phyloP scores from a whole-genome alignment of 2,797 vertebrate genomes.

The Kryptolebias ocellatus region DNA sequence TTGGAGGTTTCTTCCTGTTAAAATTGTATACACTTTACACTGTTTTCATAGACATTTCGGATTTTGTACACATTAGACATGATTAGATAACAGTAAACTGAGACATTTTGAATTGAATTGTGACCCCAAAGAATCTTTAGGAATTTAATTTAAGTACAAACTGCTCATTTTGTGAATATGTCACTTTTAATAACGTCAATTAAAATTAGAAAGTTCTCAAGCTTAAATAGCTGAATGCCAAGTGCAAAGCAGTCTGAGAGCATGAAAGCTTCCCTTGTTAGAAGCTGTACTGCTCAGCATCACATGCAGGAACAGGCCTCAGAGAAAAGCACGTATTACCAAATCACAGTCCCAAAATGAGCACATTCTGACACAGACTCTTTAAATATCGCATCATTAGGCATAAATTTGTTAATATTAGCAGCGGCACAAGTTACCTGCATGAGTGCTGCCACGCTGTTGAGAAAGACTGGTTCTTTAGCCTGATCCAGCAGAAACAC shows the following conservation, averaged over 20 bases:
- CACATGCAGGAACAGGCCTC: conserved; percentile 41
- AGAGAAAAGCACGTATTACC: conserved; percentile 13
- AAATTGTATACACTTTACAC: no score
- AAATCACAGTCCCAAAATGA: conserved; percentile 6
- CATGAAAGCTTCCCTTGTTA: conserved; percentile 38
- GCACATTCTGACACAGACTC: not conserved
- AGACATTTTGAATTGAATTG: no score
- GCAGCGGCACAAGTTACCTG: conserved; percentile 65
- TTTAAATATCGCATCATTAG: conserved; percentile 22
- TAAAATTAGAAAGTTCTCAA: not conserved
- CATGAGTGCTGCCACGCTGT: conserved; percentile 50
- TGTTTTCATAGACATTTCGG: no score
- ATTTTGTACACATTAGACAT: no score
- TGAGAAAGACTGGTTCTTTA: conserved; percentile 53
- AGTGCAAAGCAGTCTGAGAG: not conserved
- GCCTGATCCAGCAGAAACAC: conserved; percentile 51
- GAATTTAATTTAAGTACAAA: not conserved
- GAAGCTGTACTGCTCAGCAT: conserved; percentile 29
- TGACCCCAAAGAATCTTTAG: no score
- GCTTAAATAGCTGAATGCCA: conserved; percentile 5
- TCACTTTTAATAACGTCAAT: not conserved
- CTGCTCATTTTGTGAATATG: not conserved
- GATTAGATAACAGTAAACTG: no score
- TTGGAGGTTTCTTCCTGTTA: no score
- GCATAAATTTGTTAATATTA: conserved; percentile 43